phyloP scores from a whole-genome alignment of 1,140 invertebrate genomes.

The Neodiprion pinetum region DNA sequence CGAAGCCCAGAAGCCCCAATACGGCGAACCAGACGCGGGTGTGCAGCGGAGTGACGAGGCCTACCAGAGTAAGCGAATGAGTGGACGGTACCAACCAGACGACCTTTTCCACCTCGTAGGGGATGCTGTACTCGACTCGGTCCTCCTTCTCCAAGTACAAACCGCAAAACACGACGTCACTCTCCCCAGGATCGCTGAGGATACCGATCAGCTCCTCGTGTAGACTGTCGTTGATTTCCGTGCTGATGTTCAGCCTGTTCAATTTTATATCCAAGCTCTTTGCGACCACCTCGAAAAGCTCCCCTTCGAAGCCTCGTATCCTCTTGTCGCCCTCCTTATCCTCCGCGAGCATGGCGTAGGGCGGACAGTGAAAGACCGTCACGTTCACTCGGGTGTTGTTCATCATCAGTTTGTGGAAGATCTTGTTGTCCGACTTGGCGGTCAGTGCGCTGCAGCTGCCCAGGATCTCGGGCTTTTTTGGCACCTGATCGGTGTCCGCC shows the following conservation, averaged over 20 bases:
- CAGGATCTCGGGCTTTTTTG: constrained; percentile 29
- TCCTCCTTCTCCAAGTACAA: constrained; percentile 32
- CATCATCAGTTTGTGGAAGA: constrained; percentile 27
- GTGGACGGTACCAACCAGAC: constrained; percentile 46
- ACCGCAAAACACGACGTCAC: constrained; percentile 49
- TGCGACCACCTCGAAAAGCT: constrained; percentile 33
- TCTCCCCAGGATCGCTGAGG: constrained; percentile 6
- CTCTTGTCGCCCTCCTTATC: background rate
- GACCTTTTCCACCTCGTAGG: constrained; percentile 46
- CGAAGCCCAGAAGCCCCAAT: constrained; percentile 33
- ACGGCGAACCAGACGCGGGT: constrained; percentile 45
- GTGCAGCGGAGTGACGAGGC: constrained; percentile 44
- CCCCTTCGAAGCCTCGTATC: constrained; percentile 35
- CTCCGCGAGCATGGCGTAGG: constrained; percentile 32
- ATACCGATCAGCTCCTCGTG: constrained; percentile 10
- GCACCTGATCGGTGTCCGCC: constrained; percentile 22
- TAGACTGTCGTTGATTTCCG: background rate
- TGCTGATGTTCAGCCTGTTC: constrained; percentile 27
- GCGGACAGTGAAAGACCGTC: constrained; percentile 38
- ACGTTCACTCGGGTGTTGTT: constrained; percentile 33
- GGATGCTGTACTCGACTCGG: constrained; percentile 35
- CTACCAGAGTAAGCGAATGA: constrained; percentile 41
- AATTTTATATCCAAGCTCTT: constrained; percentile 28
- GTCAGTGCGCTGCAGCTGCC: constrained; percentile 30
- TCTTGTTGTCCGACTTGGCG: background rate